phyloP scores from a whole-genome alignment of 2,797 vertebrate species.

The Sylvilagus floridanus region DNA sequence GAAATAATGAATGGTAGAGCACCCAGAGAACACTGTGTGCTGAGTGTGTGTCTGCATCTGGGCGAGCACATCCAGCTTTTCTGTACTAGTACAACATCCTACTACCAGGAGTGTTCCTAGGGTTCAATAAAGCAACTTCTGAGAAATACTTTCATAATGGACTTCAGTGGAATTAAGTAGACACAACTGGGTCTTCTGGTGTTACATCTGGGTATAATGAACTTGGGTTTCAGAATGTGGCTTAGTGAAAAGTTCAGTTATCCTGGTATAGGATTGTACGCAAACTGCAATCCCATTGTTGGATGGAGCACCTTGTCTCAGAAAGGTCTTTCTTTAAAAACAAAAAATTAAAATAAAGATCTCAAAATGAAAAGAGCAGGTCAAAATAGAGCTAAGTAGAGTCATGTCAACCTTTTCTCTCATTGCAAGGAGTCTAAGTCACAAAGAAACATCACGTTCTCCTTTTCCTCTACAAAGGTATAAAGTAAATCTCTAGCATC shows the following conservation, averaged over 20 bases:
- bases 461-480: background rate
- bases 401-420: background rate
- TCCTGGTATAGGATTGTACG: constrained; percentile 36
- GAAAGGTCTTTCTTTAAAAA: background rate
- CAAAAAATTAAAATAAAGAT: background rate
- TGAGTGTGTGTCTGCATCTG: background rate
- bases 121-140: constrained; percentile 6
- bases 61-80: background rate
- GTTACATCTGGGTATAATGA: constrained; percentile 50
- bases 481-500: constrained; percentile 40
- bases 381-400: constrained; percentile 14
- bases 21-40: background rate
- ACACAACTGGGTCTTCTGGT: constrained; percentile 37
- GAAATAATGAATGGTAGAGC: constrained; percentile 23
- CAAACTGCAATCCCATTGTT: constrained; percentile 22
- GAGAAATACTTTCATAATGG: constrained; percentile 58
- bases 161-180: constrained; percentile 63
- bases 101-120: constrained; percentile 11
- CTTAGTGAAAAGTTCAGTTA: constrained; percentile 49
- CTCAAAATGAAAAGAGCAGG: constrained; percentile 29
- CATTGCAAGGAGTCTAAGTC: background rate
- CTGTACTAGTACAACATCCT: background rate
- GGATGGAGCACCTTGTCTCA: constrained; percentile 35
- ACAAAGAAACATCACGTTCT: background rate
- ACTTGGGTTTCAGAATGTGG: constrained; percentile 47